Evolutionary conservation across 2,113 vertebrate genomes (phyloP).

Genomic region (Oenanthe melanoleuca): DNA sequence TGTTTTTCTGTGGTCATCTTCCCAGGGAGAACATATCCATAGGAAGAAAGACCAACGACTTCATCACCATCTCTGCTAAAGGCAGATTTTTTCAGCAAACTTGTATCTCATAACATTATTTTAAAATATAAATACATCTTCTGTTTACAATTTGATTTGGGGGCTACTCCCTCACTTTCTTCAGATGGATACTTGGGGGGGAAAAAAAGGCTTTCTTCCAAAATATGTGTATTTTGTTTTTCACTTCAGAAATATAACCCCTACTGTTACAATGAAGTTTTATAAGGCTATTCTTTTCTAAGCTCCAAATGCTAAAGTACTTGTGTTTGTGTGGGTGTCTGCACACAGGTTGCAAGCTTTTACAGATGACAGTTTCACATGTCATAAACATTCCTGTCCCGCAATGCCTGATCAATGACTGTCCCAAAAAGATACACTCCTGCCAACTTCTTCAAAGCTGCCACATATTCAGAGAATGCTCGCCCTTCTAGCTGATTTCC

Average conservation of each 20-base stretch:
- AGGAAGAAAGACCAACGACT: neutral
- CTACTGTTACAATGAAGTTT: neutral
- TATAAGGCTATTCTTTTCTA: neutral
- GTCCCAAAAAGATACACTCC: constrained; percentile 35
- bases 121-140: neutral
- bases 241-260: neutral
- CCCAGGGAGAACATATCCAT: neutral
- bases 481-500: constrained; percentile 23
- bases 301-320: neutral
- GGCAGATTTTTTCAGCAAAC: neutral
- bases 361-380: neutral
- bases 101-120: neutral
- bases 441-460: constrained; percentile 61
- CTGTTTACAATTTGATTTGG: neutral
- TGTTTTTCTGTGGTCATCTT: neutral
- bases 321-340: neutral
- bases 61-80: neutral
- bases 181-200: neutral
- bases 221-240: neutral
- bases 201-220: neutral
- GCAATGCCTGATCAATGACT: constrained; percentile 29
- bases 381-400: constrained; percentile 11
- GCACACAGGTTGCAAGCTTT: neutral
- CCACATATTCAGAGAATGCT: neutral
- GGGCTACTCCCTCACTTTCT: neutral